phyloP scores from a whole-genome alignment of 2,888 invertebrate genomes.

The Athripsodes cinereus region DNA sequence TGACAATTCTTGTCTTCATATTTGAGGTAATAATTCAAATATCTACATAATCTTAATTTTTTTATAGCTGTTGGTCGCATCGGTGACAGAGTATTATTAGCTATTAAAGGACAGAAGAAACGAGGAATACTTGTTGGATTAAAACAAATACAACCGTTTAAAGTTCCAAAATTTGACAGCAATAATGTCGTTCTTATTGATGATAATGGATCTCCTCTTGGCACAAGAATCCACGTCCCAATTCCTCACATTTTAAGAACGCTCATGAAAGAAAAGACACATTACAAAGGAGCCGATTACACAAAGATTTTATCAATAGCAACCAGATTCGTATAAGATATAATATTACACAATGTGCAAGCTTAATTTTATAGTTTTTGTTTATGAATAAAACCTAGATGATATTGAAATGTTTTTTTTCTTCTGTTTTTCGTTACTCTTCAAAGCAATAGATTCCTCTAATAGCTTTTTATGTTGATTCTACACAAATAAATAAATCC shows the following conservation, averaged over 20 bases:
- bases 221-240: slow-evolving; percentile 92
- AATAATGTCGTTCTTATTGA: slow-evolving; percentile 96
- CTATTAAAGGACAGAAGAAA: slow-evolving; percentile 93
- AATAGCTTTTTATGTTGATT: too few relatives aligned
- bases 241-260: slow-evolving; percentile 86
- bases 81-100: slow-evolving; percentile 86
- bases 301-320: slow-evolving; percentile 90
- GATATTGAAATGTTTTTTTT: too few relatives aligned
- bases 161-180: slow-evolving; percentile 86
- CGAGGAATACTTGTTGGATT: slow-evolving; percentile 87
- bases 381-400: too few relatives aligned
- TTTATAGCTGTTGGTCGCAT: slow-evolving; percentile 47
- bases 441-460: too few relatives aligned
- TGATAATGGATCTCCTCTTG: slow-evolving; percentile 89
- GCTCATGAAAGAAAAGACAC: slow-evolving; percentile 73
- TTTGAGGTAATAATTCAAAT: background rate
- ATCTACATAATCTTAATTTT: slow-evolving; percentile 1
- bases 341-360: too few relatives aligned
- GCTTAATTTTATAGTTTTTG: too few relatives aligned
- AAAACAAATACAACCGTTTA: slow-evolving; percentile 72
- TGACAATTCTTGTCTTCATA: too few relatives aligned
- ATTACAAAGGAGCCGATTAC: slow-evolving; percentile 80
- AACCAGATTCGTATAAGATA: slow-evolving; percentile 71
- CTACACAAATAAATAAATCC: too few relatives aligned
- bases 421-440: too few relatives aligned